Base-by-base conservation (phyloP, 2,797 vertebrate species). In the Typhlichthys subterraneus region DNA sequence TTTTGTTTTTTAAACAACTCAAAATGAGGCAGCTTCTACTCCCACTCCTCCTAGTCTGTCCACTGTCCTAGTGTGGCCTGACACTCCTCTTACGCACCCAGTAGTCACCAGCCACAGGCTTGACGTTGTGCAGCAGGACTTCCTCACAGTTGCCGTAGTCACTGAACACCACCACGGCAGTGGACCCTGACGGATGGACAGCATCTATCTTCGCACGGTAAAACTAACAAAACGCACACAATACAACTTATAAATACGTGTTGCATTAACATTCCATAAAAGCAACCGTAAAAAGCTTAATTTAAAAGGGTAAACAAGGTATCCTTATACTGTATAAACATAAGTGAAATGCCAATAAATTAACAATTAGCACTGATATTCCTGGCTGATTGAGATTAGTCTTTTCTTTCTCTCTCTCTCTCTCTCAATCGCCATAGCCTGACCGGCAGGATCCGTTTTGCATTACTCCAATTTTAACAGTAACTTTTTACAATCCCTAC, bases 131-230 rank as follows among this genome's bases (percentile, higher is more conserved):
- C 78, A 99, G 93, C 74, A 99, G 94, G 65, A 99, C 96, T 80
- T 99, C 97, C 93, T 99, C 98, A 48, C 98, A 99, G 92, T 99
- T 99, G 70, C 97, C 98, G 70, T 98, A 99, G 77, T 98, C 97
- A 65, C 94, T 93, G 86, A 99, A 99, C 56, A 97, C 96, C 75
- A 99, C 97, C 82, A 99, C 98, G 10, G 97, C 97, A 2, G 97
- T 99, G 76, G 94, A 94, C 77, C 97, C 97, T 12, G 97, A 98
- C 64, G 96, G 96, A 89, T 99, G 98, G 51, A 99, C 94, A 29
- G 96, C 98, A 85, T 99, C 95, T 75, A 99, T 94, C 88, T 94
- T 95, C 71, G 97, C 97, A 65, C 94, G 92, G 81, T 99, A 99
- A 90, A 97, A 99, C 98, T 99, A 84, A 48, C 78, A 17, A 8